Percentiles rank a stretch among this genome's conserved stretches.
phyloP scores from a whole-genome alignment of 1,140 invertebrate genomes.

The Lanistes nyassanus region DNA sequence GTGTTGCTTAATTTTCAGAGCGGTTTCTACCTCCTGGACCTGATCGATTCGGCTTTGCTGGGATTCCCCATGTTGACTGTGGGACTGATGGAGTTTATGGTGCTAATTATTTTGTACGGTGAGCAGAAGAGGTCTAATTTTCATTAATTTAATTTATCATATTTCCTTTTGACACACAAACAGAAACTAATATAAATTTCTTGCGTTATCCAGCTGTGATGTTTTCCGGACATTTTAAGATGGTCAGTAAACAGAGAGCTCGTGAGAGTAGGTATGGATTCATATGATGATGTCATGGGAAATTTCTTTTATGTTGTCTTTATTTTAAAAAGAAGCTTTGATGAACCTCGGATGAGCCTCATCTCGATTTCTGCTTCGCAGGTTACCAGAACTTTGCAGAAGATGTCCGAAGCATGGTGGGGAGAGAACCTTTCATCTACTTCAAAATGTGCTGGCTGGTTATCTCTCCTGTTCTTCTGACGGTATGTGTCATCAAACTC shows the following conservation, averaged over 20 bases:
- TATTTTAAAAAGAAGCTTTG: too few relatives aligned
- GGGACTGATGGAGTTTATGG: conserved; percentile 76
- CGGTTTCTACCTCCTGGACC: conserved; percentile 83
- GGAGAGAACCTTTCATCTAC: conserved; percentile 79
- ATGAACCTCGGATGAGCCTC: too few relatives aligned
- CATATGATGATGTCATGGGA: background rate
- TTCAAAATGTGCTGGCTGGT: conserved; percentile 85
- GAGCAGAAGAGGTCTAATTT: conserved; percentile 23
- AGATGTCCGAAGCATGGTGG: conserved; percentile 89
- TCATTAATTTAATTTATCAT: too few relatives aligned
- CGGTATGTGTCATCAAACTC: conserved; percentile 69
- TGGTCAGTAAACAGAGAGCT: background rate
- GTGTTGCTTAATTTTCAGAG: conserved; percentile 49
- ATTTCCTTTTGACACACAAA: too few relatives aligned
- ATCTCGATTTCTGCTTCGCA: conserved; percentile 34
- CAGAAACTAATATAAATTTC: background rate
- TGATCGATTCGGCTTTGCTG: conserved; percentile 86
- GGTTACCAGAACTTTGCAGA: conserved; percentile 79
- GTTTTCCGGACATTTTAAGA: background rate
- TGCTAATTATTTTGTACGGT: conserved; percentile 81
- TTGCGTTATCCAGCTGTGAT: background rate
- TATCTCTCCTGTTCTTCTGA: conserved; percentile 81
- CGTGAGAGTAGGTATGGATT: background rate
- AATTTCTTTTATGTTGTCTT: background rate
- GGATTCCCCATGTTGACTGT: conserved; percentile 87